Evolutionary conservation across 2,797 vertebrate species (phyloP).

Genomic region (Chloroceryle amazona): DNA sequence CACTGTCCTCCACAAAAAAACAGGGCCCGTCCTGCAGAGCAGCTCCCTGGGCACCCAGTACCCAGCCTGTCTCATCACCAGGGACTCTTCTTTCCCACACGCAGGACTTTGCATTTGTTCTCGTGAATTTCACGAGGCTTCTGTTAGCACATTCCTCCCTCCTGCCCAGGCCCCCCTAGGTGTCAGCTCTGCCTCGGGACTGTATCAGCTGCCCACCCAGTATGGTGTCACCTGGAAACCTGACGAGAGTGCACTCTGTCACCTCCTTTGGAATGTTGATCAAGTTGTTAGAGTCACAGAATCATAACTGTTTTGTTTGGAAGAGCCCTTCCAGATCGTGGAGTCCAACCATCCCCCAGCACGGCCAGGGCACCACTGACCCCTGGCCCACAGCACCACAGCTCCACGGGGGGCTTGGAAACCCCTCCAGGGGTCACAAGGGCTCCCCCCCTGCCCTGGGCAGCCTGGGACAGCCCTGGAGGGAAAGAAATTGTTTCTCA

Average conservation of each 20-base stretch:
- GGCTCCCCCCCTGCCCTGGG: neutral
- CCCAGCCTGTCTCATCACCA: neutral
- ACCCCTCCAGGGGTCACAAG: neutral
- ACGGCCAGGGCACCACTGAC: neutral
- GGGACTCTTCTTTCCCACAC: neutral
- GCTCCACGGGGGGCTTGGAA: too few relatives aligned
- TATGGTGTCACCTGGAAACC: neutral
- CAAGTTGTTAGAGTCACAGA: neutral
- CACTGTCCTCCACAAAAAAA: neutral
- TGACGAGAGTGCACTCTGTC: neutral
- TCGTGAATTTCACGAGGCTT: neutral
- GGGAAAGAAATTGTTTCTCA: neutral
- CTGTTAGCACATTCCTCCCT: neutral
- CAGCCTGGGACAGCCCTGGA: neutral
- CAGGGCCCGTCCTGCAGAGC: neutral
- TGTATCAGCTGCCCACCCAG: neutral
- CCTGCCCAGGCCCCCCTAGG: neutral
- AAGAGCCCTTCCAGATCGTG: neutral
- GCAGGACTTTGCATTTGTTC: neutral
- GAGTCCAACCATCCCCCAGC: neutral
- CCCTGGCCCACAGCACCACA: neutral
- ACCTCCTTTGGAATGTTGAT: neutral
- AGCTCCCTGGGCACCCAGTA: neutral
- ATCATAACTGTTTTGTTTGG: too few relatives aligned
- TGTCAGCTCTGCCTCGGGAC: neutral